Evolutionary conservation across 35 echinoderm and acorn worm species (phyloP), one percentile per base, ranked within the genome.

Genomic region (Chiridota heheva): DNA sequence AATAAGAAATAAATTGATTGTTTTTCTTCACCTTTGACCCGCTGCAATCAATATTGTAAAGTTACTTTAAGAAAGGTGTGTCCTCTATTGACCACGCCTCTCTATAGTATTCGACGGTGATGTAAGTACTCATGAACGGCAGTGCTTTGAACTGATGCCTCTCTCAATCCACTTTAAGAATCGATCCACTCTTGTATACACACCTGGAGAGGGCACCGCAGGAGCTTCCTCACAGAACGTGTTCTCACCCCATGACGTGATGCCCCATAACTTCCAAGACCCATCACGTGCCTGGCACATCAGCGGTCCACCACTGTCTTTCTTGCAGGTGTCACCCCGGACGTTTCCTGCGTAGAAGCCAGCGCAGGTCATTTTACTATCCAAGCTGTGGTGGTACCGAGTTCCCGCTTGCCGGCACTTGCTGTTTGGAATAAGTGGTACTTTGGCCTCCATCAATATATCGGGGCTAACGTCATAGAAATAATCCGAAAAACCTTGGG

Each of bases 111-210:
- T n/a, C n/a, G n/a, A n/a, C n/a, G n/a, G n/a, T n/a, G n/a, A n/a
- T n/a, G n/a, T n/a, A n/a, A n/a, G n/a, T n/a, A n/a, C n/a, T n/a
- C n/a, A n/a, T n/a, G n/a, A n/a, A n/a, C n/a, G n/a, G n/a, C n/a
- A n/a, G n/a, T n/a, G n/a, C n/a, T n/a, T n/a, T n/a, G n/a, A n/a
- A n/a, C n/a, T n/a, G n/a, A n/a, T n/a, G n/a, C n/a, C n/a, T n/a
- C n/a, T n/a, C n/a, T n/a, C n/a, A n/a, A 93, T 93, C 90, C 90
- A 93, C 0, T 72, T 88, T n/a, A 93, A 12, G 61, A 83, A 93
- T 41, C 78, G 87, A 27, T 93, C 90, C 0, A 93, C 90, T 42
- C 85, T 40, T 2, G 90, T 93, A 42, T 93, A 93, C 4, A 93
- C 90, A 0, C 90, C 90, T 3, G 90, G 90, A 4, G 48, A 81